Percentiles rank a stretch among this genome's conserved stretches.
These are phyloP conservation scores for Xestoiulus laeticollis DNA, from an alignment of 2,888 invertebrate genomes.

Conservation along the genomic window DNA sequence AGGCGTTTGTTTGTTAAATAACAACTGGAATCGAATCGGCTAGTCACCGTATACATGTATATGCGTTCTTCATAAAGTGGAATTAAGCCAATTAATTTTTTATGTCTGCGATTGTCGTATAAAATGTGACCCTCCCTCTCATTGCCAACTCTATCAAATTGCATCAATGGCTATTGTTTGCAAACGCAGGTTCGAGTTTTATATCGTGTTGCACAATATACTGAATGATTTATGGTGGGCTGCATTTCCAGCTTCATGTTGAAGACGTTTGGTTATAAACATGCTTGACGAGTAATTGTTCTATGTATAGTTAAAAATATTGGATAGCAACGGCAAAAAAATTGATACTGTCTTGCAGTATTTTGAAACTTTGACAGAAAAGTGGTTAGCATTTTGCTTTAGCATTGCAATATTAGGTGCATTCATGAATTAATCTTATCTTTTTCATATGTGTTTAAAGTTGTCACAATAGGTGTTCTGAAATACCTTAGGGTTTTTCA, in stretches of 20 bases:
- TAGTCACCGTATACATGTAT: not conserved
- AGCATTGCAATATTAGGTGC: too few relatives aligned
- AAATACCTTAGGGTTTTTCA: too few relatives aligned
- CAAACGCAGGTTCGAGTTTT: not conserved
- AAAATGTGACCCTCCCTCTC: not conserved
- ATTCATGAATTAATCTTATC: too few relatives aligned
- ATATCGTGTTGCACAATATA: not conserved
- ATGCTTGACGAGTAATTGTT: not conserved
- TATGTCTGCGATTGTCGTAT: not conserved
- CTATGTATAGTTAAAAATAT: not conserved
- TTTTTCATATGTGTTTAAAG: too few relatives aligned
- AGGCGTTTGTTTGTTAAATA: slow-evolving; percentile 31
- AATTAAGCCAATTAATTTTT: slow-evolving; percentile 31
- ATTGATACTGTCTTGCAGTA: too few relatives aligned
- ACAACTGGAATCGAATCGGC: slow-evolving; percentile 12
- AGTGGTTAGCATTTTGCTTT: too few relatives aligned
- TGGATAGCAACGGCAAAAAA: not conserved
- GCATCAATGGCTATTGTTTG: slow-evolving; percentile 10
- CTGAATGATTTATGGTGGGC: not conserved
- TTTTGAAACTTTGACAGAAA: too few relatives aligned
- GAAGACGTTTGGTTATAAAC: not conserved
- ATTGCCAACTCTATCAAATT: slow-evolving; percentile 14
- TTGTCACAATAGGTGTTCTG: too few relatives aligned
- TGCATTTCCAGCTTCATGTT: not conserved
- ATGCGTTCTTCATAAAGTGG: not conserved